Conservation (phyloP, 2,113 vertebrate genomes). For the Desmodus rotundus region DNA sequence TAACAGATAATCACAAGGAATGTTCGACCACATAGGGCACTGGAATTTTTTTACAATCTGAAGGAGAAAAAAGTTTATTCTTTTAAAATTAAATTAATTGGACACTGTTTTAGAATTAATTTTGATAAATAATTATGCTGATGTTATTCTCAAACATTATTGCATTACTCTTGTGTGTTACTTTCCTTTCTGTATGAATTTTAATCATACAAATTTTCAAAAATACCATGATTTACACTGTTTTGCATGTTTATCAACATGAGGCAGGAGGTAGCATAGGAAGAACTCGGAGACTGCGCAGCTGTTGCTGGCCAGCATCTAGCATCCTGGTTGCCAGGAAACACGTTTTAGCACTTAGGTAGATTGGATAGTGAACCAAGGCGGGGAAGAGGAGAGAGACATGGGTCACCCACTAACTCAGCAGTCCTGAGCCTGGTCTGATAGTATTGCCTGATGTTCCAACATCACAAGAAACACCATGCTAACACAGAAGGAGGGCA, state of each 20-base stretch:
- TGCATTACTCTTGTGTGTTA: neutral
- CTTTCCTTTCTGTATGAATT: neutral
- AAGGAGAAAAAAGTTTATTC: neutral
- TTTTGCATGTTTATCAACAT: neutral
- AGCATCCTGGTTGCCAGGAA: too few species aligned
- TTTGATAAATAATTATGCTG: neutral
- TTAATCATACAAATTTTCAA: neutral
- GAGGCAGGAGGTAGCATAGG: too few species aligned
- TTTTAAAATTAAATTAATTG: neutral
- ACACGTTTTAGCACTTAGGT: too few species aligned
- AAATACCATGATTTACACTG: neutral
- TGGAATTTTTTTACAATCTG: neutral
- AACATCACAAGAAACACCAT: too few species aligned
- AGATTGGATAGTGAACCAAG: too few species aligned
- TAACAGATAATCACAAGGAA: neutral
- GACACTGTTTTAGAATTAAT: neutral
- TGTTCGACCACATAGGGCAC: neutral
- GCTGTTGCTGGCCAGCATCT: too few species aligned
- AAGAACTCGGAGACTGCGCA: too few species aligned
- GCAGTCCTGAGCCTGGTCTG: too few species aligned
- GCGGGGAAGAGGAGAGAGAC: too few species aligned
- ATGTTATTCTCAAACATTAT: neutral
- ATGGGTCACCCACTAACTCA: too few species aligned
- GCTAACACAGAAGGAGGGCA: too few species aligned
- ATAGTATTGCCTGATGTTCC: too few species aligned